These are phyloP conservation scores for Helicoverpa assulta DNA, from an alignment of 2,888 invertebrate genomes.

Conservation along the genomic window DNA sequence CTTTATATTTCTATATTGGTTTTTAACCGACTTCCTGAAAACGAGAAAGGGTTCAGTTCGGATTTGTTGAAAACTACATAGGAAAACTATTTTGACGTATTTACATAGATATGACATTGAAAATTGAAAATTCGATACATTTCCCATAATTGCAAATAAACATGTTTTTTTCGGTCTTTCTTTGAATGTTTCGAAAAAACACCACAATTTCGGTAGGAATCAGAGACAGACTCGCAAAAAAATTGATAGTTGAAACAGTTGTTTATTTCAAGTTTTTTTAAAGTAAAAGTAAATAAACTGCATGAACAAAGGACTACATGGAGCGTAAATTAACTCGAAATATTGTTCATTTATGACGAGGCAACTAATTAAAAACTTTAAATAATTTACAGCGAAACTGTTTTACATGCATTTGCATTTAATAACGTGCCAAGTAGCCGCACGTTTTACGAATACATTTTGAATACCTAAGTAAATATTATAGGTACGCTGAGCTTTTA, in stretches of 20 bases:
- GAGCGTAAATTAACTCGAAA: background rate
- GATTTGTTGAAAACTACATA: too few species aligned
- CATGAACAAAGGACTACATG: background rate
- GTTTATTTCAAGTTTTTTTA: too few species aligned
- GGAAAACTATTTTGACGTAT: too few species aligned
- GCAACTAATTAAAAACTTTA: slow-evolving; percentile 37
- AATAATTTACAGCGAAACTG: slow-evolving; percentile 25
- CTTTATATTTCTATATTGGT: too few species aligned
- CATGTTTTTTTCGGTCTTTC: background rate
- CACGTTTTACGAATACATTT: slow-evolving; percentile 38
- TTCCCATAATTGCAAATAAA: too few species aligned
- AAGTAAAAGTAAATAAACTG: background rate
- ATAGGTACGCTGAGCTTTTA: background rate
- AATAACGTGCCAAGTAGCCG: slow-evolving; percentile 23
- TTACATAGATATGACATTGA: too few species aligned
- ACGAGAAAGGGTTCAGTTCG: too few species aligned
- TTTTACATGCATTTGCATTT: slow-evolving; percentile 48
- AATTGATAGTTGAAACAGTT: too few species aligned
- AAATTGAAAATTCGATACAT: too few species aligned
- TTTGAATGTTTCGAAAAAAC: background rate
- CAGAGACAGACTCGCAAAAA: background rate
- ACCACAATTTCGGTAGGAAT: background rate
- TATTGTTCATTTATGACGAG: background rate
- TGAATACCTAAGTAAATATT: slow-evolving; percentile 11
- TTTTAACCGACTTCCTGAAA: too few species aligned